Evolutionary conservation across 2,113 vertebrate species (phyloP), one percentile per base, ranked within the genome.

Genomic region (Pao palembangensis): DNA sequence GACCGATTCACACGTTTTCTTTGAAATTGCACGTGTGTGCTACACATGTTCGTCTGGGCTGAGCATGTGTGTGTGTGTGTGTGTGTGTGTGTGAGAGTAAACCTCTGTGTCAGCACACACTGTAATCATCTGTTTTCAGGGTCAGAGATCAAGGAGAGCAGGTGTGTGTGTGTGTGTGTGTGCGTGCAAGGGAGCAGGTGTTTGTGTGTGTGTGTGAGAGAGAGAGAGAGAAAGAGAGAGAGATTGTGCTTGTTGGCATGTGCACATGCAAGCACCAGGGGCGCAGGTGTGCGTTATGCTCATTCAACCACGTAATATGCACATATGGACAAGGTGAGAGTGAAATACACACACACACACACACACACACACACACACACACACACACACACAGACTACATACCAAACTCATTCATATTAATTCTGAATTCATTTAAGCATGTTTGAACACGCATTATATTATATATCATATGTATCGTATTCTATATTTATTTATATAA

Each of bases 281-380:
- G 58, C 31, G 19, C 56, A 31, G 48, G 54, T 49, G 47, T 62
- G 75, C 49, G 61, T 50, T 69, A 69, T 58, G 67, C 46, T 75
- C 71, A 73, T 59, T 80, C 54, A 46, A 55, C 69, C 69, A 71
- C 34, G 70, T 80, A 83, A 87, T 85, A 55, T 55, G 52, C 73
- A 61, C 67, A 73, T 81, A 78, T 79, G 73, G 74, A 76, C 63
- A 55, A 41, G 59, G 44, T 0, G 61, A 71, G 65, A 69, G 66
- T 47, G 52, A 61, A 48, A 51, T n/a, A 49, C 12, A 28, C n/a
- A 55, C 31, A 43, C 41, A 51, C 23, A 38, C 52, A 62, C 51
- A 66, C 23, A 15, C 8, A 14, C 18, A 41, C 10, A 51, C 20
- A 50, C 5, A 28, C 10, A 25, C 41, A 50, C 49, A 31, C 12